Evolutionary conservation across 2,888 invertebrate genomes (phyloP).

Genomic region (Celastrina argiolus): DNA sequence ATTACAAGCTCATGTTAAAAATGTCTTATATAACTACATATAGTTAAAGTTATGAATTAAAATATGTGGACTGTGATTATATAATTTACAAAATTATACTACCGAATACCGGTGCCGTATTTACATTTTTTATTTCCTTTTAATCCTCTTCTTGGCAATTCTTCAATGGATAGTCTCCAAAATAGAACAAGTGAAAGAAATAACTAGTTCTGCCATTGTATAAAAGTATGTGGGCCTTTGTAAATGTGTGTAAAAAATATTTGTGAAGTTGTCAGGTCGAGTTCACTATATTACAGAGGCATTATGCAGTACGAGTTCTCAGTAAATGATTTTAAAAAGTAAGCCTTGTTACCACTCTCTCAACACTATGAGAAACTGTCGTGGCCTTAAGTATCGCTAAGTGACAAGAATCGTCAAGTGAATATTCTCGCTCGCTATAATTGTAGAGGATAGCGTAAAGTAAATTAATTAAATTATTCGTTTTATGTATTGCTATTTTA

Average conservation of each 20-base stretch:
- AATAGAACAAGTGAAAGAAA: not conserved
- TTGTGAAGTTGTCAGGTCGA: not conserved
- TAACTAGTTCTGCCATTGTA: not conserved
- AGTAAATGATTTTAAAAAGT: no score
- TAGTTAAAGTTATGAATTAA: not conserved
- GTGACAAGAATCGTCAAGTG: no score
- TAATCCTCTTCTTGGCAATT: conserved; percentile 20
- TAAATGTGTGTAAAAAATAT: not conserved
- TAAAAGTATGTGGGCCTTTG: not conserved
- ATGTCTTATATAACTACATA: not conserved
- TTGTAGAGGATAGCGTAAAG: no score
- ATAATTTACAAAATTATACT: not conserved
- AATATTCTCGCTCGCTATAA: no score
- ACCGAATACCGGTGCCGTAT: conserved; percentile 2
- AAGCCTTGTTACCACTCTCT: no score
- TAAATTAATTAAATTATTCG: no score
- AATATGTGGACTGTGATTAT: not conserved
- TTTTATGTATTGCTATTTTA: no score
- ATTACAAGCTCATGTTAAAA: not conserved
- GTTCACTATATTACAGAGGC: no score
- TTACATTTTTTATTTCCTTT: conserved; percentile 1
- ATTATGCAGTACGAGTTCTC: no score
- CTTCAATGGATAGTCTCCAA: conserved; percentile 10
- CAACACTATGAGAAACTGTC: no score
- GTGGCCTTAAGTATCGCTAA: no score